phyloP scores from a whole-genome alignment of 2,888 invertebrate genomes.

The Rotaria macrura region DNA sequence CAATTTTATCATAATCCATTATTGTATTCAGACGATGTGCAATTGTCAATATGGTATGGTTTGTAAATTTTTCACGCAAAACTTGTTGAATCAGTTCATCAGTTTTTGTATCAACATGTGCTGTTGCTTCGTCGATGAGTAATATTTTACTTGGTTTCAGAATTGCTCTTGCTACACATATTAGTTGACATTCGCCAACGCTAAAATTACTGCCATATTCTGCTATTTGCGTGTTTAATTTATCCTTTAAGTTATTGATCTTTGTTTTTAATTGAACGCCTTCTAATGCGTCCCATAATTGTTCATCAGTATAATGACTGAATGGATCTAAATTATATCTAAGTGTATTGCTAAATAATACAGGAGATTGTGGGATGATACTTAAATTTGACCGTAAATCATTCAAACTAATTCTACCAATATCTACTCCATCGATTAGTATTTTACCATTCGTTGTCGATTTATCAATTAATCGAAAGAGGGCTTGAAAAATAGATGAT shows the following conservation, averaged over 20 bases:
- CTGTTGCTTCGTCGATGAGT: slow-evolving; percentile 40
- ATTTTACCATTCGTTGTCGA: slow-evolving; percentile 62
- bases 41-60: slow-evolving; percentile 34
- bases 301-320: too few species aligned
- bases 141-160: slow-evolving; percentile 44
- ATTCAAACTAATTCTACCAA: slow-evolving; percentile 59
- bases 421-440: slow-evolving; percentile 63
- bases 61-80: slow-evolving; percentile 29
- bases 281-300: too few species aligned
- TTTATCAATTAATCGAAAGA: slow-evolving; percentile 66
- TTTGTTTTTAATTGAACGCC: slow-evolving; percentile 25
- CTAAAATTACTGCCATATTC: slow-evolving; percentile 47
- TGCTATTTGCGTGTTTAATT: slow-evolving; percentile 40
- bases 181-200: slow-evolving; percentile 46
- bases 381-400: slow-evolving; percentile 70
- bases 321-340: too few species aligned
- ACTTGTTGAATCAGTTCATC: slow-evolving; percentile 33
- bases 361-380: slow-evolving; percentile 62
- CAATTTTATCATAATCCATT: too few species aligned
- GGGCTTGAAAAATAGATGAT: slow-evolving; percentile 62
- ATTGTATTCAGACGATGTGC: slow-evolving; percentile 54
- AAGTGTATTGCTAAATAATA: too few species aligned
- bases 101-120: slow-evolving; percentile 44
- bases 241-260: slow-evolving; percentile 39
- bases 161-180: slow-evolving; percentile 46